Percentiles rank a stretch among this genome's conserved stretches.
These are phyloP conservation scores for Caenorhabditis latens DNA, from an alignment of 1,140 invertebrate genomes.

Conservation along the genomic window DNA sequence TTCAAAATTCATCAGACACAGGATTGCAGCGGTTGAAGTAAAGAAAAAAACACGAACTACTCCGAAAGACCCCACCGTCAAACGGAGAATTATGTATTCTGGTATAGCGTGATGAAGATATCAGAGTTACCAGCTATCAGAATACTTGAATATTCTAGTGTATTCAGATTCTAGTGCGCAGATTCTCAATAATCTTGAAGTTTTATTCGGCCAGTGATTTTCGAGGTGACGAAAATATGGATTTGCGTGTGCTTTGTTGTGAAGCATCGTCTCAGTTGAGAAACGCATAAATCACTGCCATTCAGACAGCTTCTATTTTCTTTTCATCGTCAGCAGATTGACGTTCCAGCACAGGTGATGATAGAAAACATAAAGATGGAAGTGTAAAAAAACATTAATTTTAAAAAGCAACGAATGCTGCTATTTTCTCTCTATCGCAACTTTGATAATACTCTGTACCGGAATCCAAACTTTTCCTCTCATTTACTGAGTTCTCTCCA, in stretches of 20 bases:
- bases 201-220: background rate
- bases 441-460: no score
- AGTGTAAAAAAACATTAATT: background rate
- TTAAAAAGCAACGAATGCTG: no score
- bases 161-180: background rate
- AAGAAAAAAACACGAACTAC: background rate
- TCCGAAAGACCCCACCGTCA: background rate
- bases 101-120: constrained; percentile 1
- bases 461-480: no score
- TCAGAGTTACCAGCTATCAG: background rate
- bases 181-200: background rate
- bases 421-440: no score
- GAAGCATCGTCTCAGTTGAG: background rate
- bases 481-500: no score
- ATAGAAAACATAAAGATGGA: background rate
- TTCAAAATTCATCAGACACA: constrained; percentile 44
- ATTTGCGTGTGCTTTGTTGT: constrained; percentile 15
- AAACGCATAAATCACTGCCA: constrained; percentile 32
- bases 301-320: constrained; percentile 4
- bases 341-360: background rate
- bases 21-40: background rate
- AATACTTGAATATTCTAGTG: constrained; percentile 30
- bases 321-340: background rate
- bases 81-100: constrained; percentile 20
- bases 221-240: constrained; percentile 14